Evolutionary conservation across 2,797 vertebrate genomes (phyloP).

Genomic region (Parauchenoglanis punctatus): DNA sequence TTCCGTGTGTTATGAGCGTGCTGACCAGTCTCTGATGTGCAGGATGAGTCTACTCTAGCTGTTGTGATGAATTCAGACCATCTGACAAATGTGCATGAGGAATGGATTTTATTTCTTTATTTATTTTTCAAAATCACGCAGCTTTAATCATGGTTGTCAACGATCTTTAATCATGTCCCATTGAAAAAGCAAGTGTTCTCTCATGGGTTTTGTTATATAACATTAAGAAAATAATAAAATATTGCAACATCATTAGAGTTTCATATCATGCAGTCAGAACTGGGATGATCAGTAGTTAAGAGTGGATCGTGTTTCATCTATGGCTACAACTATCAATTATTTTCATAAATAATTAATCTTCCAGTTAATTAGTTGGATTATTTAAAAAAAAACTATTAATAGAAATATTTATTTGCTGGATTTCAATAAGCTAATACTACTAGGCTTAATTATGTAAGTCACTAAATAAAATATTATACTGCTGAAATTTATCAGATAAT

Average conservation of each 20-base stretch:
- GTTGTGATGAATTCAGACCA: conserved; percentile 16
- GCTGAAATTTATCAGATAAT: no score
- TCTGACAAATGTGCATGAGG: not conserved
- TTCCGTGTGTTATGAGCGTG: not conserved
- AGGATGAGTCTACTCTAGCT: not conserved
- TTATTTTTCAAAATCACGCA: not conserved
- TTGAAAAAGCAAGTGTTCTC: not conserved
- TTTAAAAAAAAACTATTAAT: not conserved
- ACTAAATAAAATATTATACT: not conserved
- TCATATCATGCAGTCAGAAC: not conserved
- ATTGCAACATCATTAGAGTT: not conserved
- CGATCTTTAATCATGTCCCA: not conserved
- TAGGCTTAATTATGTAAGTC: not conserved
- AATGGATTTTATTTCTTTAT: not conserved
- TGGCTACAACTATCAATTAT: not conserved
- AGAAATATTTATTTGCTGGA: not conserved
- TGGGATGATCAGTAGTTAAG: not conserved
- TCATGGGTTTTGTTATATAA: conserved; percentile 7
- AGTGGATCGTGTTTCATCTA: not conserved
- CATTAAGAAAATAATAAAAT: not conserved
- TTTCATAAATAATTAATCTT: not conserved
- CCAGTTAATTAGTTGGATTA: not conserved
- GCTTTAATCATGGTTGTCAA: conserved; percentile 5
- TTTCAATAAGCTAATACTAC: not conserved
- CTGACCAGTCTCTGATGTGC: not conserved